Evolutionary conservation across 2,888 invertebrate genomes (phyloP).

Genomic region (Phania funesta): DNA sequence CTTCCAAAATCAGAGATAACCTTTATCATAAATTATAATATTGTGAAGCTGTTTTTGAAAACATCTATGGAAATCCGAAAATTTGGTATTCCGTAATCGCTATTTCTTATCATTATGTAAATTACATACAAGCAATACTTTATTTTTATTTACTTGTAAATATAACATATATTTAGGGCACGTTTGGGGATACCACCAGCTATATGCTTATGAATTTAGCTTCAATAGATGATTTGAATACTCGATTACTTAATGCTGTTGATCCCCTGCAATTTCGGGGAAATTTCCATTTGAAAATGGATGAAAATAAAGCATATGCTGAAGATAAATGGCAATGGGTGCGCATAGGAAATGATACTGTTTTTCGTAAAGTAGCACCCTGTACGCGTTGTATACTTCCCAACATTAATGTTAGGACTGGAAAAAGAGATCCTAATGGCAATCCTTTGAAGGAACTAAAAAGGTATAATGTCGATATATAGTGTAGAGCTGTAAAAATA

Average conservation of each 20-base stretch:
- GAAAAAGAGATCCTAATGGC: slow-evolving; percentile 82
- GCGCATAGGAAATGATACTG: slow-evolving; percentile 81
- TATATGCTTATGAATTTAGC: slow-evolving; percentile 85
- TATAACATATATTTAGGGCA: slow-evolving; percentile 79
- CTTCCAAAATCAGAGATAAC: too few relatives aligned
- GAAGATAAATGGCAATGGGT: slow-evolving; percentile 88
- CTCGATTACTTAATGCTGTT: slow-evolving; percentile 81
- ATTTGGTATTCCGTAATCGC: background rate
- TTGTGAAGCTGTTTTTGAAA: too few relatives aligned
- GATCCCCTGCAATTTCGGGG: slow-evolving; percentile 84
- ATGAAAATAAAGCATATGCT: slow-evolving; percentile 83
- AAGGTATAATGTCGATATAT: slow-evolving; percentile 80
- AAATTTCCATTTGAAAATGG: slow-evolving; percentile 85
- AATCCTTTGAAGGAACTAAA: slow-evolving; percentile 86
- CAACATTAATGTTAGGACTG: slow-evolving; percentile 86
- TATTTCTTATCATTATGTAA: background rate
- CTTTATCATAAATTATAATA: too few relatives aligned
- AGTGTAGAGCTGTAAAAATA: background rate
- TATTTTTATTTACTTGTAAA: background rate
- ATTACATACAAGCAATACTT: background rate
- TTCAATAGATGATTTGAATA: slow-evolving; percentile 85
- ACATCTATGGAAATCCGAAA: too few relatives aligned
- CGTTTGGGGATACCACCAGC: slow-evolving; percentile 85
- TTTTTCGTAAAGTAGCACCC: slow-evolving; percentile 72
- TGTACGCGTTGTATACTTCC: slow-evolving; percentile 85